These are phyloP conservation scores for Drosophila auraria DNA, from an alignment of 1,140 invertebrate genomes.

Conservation along the genomic window DNA sequence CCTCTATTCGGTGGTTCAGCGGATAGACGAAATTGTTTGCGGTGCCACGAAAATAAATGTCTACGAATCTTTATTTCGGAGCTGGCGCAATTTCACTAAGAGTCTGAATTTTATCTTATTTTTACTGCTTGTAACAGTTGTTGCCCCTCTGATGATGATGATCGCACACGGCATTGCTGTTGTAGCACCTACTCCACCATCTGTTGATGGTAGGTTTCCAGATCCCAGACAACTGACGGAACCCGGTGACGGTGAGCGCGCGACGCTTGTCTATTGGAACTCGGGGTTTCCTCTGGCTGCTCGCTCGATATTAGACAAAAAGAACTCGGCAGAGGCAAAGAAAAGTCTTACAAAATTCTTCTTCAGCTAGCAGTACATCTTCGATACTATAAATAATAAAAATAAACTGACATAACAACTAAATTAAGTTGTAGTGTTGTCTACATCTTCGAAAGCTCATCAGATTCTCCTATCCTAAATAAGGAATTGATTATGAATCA, in stretches of 20 bases:
- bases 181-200: slow-evolving; percentile 71
- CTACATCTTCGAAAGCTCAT: too few relatives aligned
- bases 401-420: too few relatives aligned
- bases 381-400: not conserved
- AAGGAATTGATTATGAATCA: too few relatives aligned
- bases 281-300: not conserved
- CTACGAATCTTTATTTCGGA: slow-evolving; percentile 55
- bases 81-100: slow-evolving; percentile 69
- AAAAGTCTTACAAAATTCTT: not conserved
- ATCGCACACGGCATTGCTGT: slow-evolving; percentile 16
- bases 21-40: slow-evolving; percentile 3
- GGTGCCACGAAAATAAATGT: slow-evolving; percentile 48
- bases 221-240: slow-evolving; percentile 61
- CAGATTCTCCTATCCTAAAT: too few relatives aligned
- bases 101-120: slow-evolving; percentile 75
- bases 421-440: too few relatives aligned
- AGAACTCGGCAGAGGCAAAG: not conserved
- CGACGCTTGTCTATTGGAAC: slow-evolving; percentile 43
- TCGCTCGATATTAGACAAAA: not conserved
- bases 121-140: slow-evolving; percentile 77
- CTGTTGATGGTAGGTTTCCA: slow-evolving; percentile 50
- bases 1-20: not conserved
- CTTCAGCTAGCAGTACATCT: not conserved
- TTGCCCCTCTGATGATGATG: slow-evolving; percentile 46
- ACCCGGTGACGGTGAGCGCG: slow-evolving; percentile 38